phyloP scores from a whole-genome alignment of 2,113 vertebrate species.

The Hucho hucho region DNA sequence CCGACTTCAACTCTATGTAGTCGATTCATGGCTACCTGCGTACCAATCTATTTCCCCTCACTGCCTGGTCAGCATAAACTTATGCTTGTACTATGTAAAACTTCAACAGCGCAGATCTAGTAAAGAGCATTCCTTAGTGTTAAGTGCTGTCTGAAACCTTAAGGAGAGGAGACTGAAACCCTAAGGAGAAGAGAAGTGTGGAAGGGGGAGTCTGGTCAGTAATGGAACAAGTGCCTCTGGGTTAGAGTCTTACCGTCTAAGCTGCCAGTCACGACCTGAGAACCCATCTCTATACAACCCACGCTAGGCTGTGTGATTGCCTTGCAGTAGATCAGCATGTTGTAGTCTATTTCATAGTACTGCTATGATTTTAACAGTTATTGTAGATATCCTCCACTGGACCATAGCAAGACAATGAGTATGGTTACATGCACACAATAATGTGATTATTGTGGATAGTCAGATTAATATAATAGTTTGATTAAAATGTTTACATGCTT shows the following conservation, averaged over 20 bases:
- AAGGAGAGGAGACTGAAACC: no score
- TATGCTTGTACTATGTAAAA: constrained; percentile 24
- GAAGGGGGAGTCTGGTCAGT: constrained; percentile 12
- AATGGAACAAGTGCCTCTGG: no score
- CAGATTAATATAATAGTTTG: no score
- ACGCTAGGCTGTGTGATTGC: not conserved
- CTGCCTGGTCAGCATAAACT: constrained; percentile 33
- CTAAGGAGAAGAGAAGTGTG: constrained; percentile 9
- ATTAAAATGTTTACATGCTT: no score
- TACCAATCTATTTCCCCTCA: not conserved
- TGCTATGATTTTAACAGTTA: constrained; percentile 15
- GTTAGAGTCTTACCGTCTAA: constrained; percentile 2
- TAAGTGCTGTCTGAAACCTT: constrained; percentile 17
- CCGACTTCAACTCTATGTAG: no score
- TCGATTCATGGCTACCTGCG: constrained; percentile 18
- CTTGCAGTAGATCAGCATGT: constrained; percentile 34
- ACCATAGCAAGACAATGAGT: not conserved
- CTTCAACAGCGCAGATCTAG: constrained; percentile 26
- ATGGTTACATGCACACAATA: no score
- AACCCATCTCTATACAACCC: constrained; percentile 37
- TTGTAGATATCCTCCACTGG: constrained; percentile 18
- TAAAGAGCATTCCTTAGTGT: constrained; percentile 29
- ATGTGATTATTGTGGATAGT: no score
- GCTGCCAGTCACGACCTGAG: constrained; percentile 36
- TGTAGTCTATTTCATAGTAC: constrained; percentile 23